Evolutionary conservation across 2,797 vertebrate genomes (phyloP).

Genomic region (Fistularia tabacaria): DNA sequence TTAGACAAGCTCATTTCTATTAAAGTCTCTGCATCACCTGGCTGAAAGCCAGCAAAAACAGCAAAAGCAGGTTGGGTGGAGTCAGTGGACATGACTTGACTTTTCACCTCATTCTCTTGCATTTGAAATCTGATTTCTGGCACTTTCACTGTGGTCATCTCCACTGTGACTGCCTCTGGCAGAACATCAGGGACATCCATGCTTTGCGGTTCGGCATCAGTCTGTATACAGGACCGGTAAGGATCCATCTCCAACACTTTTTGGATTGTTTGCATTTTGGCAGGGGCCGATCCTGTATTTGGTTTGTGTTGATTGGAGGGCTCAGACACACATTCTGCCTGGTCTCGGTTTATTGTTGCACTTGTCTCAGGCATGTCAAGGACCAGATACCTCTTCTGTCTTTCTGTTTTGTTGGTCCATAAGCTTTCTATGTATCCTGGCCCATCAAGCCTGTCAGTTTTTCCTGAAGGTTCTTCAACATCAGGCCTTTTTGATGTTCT

Average conservation of each 20-base stretch:
- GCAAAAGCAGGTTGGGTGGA: no score
- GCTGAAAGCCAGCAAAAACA: neutral
- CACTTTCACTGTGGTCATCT: neutral
- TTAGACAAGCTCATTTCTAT: neutral
- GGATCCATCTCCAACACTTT: no score
- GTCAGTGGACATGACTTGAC: neutral
- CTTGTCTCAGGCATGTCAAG: slow-evolving; percentile 39
- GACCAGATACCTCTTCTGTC: slow-evolving; percentile 52
- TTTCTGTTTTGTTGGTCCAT: slow-evolving; percentile 30
- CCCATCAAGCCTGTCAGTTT: slow-evolving; percentile 4
- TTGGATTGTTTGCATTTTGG: no score
- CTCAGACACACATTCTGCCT: neutral
- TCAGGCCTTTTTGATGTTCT: neutral
- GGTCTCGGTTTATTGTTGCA: slow-evolving; percentile 5
- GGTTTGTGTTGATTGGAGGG: neutral
- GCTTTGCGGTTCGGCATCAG: no score
- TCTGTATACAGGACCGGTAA: no score
- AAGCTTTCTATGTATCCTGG: slow-evolving; percentile 27
- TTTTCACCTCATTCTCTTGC: neutral
- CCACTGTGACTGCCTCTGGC: neutral
- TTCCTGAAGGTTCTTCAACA: neutral
- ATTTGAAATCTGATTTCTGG: neutral
- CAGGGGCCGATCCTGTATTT: neutral
- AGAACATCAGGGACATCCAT: neutral
- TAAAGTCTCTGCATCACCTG: neutral